phyloP scores from a whole-genome alignment of 2,888 invertebrate species.

The Phalera bucephala region DNA sequence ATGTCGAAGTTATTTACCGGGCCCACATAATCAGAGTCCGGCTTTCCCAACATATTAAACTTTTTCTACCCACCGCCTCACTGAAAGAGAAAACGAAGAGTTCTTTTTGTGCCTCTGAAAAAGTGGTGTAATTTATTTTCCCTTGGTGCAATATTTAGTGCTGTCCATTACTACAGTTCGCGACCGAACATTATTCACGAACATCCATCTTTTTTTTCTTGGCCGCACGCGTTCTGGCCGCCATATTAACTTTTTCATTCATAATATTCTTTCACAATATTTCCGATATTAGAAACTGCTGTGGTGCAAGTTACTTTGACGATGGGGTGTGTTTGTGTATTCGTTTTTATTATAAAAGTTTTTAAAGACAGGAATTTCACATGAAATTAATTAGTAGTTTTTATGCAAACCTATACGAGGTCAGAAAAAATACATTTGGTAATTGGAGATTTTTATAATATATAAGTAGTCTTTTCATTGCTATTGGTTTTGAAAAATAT shows the following conservation, averaged over 20 bases:
- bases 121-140: conserved; percentile 80
- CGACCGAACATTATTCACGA: conserved; percentile 80
- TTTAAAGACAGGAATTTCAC: too few relatives aligned
- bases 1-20: conserved; percentile 2
- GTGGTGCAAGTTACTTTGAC: too few relatives aligned
- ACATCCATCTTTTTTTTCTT: conserved; percentile 75
- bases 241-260: conserved; percentile 77
- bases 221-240: conserved; percentile 59
- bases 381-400: too few relatives aligned
- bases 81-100: conserved; percentile 73
- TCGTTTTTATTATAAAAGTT: too few relatives aligned
- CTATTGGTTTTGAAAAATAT: too few relatives aligned
- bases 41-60: conserved; percentile 66
- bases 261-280: conserved; percentile 55
- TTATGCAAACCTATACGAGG: too few relatives aligned
- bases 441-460: too few relatives aligned
- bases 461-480: too few relatives aligned
- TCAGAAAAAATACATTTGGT: too few relatives aligned
- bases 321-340: too few relatives aligned
- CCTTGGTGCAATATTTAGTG: conserved; percentile 81
- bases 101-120: conserved; percentile 77
- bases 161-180: conserved; percentile 82
- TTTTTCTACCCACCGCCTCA: conserved; percentile 62
- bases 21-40: conserved; percentile 37
- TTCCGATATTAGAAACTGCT: conserved; percentile 54